Evolutionary conservation across 2,113 vertebrate genomes (phyloP), one percentile per base, ranked within the genome.

Genomic region (Perca flavescens): DNA sequence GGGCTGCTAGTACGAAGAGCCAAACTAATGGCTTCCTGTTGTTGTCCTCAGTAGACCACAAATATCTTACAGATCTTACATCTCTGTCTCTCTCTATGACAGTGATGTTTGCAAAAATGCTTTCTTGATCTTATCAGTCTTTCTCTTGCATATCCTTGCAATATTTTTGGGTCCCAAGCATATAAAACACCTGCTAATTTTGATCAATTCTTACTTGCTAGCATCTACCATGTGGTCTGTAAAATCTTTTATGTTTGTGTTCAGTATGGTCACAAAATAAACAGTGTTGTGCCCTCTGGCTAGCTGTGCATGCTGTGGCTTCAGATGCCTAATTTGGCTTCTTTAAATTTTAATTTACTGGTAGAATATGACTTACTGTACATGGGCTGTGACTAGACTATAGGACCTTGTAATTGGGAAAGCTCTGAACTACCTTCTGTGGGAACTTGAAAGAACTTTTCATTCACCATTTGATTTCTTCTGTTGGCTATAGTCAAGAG

Each of bases 401-500:
- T 25, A 15, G 13, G 56, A 57, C 56, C 13, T 6, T 25, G 4
- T 57, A 14, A 25, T 28, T 57, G 22, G 22, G 22, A 15, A 56
- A 56, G n/a, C 54, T 57, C 56, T 28, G 49, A 50, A 50, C 10
- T 43, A 43, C 2, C 2, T 43, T 43, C 9, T 10, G 2, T 43
- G 10, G 40, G 40, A 11, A 43, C 40, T 10, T 11, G 40, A 43
- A 9, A 22, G 5, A 12, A 72, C 7, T 31, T 66, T 77, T 53
- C 67, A 72, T n/a, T 77, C 62, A 64, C 69, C 57, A 31, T 53
- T 4, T n/a, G 28, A 61, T 52, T 53, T 62, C 15, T 6, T 34
- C 28, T 83, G 60, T 11, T 34, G 34, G 14, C 52, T n/a, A 15
- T 36, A 69, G 22, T 61, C 56, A 40, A 69, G 75, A 78, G 12